Evolutionary conservation across 2,113 vertebrate species (phyloP).

Genomic region (human): GRCh38 chr6:170109501-170110000

Average conservation of each 20-base stretch:
- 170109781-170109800: not conserved
- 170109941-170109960: not conserved
- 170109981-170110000: not conserved
- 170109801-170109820: not conserved
- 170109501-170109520: conserved; percentile 21
- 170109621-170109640: not conserved
- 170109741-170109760: not conserved
- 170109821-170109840: not conserved
- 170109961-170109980: not conserved
- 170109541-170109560: not conserved
- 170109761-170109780: not conserved
- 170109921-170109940: not conserved
- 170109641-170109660: not conserved
- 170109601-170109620: not conserved
- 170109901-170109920: not conserved
- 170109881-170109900: not conserved
- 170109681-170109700: not conserved
- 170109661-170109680: not conserved
- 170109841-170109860: not conserved
- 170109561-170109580: not conserved
- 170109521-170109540: conserved; percentile 62
- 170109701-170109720: no score
- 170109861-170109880: not conserved
- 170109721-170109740: not conserved
- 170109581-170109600: not conserved